These are phyloP conservation scores for Chondrosia reniformis DNA, from an alignment of 37 sponge, comb jelly and placozoan genomes.

Conservation along the genomic window DNA sequence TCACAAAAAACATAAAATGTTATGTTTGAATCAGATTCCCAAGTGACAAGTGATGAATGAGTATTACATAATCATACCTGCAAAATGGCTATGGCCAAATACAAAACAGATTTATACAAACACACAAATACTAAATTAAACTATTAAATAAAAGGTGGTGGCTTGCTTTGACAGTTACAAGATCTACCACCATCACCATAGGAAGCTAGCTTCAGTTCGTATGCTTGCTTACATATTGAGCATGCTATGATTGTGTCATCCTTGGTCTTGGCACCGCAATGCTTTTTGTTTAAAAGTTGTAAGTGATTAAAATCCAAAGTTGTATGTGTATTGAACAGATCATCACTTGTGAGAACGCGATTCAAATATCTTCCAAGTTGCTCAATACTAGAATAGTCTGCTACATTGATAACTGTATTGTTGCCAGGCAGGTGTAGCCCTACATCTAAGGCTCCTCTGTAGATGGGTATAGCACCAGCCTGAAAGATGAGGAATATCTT, in stretches of 20 bases:
- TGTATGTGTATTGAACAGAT: background rate
- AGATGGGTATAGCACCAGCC: constrained; percentile 12
- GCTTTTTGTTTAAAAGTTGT: background rate
- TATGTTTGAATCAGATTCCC: too few relatives aligned
- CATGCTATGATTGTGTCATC: background rate
- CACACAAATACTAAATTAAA: background rate
- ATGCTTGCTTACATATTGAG: background rate
- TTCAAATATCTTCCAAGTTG: background rate
- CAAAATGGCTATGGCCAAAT: background rate
- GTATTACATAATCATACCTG: too few relatives aligned
- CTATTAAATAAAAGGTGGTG: background rate
- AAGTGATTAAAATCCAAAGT: background rate
- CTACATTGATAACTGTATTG: constrained; percentile 13
- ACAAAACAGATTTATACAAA: background rate
- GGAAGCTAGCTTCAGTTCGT: background rate
- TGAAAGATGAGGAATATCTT: constrained; percentile 6
- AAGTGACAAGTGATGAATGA: too few relatives aligned
- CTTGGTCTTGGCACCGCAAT: background rate
- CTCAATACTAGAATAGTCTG: constrained; percentile 9
- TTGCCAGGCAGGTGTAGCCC: constrained; percentile 6
- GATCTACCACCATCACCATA: background rate
- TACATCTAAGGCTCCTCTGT: constrained; percentile 9
- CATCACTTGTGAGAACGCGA: background rate
- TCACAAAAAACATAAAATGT: background rate
- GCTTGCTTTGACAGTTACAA: constrained; percentile 8